phyloP scores from a whole-genome alignment of 1,140 invertebrate species.

The Apolygus lucorum region DNA sequence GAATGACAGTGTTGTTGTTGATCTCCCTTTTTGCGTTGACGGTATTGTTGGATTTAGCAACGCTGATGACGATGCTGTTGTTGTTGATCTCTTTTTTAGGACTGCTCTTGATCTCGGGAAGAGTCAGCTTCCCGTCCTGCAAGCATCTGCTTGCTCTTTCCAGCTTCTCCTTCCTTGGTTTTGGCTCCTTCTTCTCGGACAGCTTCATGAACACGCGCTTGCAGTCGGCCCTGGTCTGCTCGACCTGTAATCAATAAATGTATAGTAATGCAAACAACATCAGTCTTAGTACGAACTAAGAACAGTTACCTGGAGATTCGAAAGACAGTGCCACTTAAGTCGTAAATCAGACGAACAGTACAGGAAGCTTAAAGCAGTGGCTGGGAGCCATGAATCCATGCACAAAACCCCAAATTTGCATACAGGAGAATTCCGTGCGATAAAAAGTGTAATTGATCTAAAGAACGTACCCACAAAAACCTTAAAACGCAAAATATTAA shows the following conservation, averaged over 20 bases:
- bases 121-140: neutral
- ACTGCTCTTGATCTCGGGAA: slow-evolving; percentile 18
- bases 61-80: neutral
- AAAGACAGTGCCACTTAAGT: too few species aligned
- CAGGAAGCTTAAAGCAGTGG: too few species aligned
- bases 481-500: too few species aligned
- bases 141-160: neutral
- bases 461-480: too few species aligned
- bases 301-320: too few species aligned
- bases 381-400: too few species aligned
- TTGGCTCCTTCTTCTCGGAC: neutral
- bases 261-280: too few species aligned
- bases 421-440: too few species aligned
- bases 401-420: too few species aligned
- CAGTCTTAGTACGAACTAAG: too few species aligned
- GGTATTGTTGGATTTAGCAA: slow-evolving; percentile 4
- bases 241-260: slow-evolving; percentile 12
- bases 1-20: neutral
- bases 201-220: slow-evolving; percentile 12
- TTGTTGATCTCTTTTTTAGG: slow-evolving; percentile 18
- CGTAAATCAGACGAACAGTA: too few species aligned
- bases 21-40: neutral
- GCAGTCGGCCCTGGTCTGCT: slow-evolving; percentile 23
- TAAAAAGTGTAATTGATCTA: too few species aligned
- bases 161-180: neutral